Conservation (phyloP, 2,888 invertebrate genomes). For the Orthonychiurus folsomi region DNA sequence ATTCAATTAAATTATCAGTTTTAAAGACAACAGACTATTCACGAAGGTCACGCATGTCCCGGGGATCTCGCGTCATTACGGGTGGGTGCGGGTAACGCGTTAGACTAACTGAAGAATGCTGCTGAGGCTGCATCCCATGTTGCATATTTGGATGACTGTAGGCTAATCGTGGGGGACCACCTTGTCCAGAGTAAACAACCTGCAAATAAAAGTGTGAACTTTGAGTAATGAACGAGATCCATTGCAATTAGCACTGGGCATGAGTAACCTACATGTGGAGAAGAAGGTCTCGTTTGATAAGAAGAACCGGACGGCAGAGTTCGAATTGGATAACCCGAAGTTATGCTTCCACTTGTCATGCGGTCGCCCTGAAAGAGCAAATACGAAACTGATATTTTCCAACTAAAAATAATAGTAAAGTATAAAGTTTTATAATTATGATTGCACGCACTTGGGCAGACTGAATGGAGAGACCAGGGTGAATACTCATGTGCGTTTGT, state of each 20-base stretch:
- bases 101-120: slow-evolving; percentile 18
- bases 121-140: slow-evolving; percentile 23
- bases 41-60: not conserved
- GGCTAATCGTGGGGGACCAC: slow-evolving; percentile 23
- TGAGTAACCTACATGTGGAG: slow-evolving; percentile 38
- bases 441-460: slow-evolving; percentile 18
- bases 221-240: not conserved
- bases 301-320: slow-evolving; percentile 48
- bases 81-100: slow-evolving; percentile 30
- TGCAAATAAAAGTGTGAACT: no score
- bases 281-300: slow-evolving; percentile 28
- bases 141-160: slow-evolving; percentile 26
- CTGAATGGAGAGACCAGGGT: slow-evolving; percentile 31
- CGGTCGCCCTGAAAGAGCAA: slow-evolving; percentile 42
- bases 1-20: no score
- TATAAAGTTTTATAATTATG: not conserved
- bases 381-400: not conserved
- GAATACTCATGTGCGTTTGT: slow-evolving; percentile 27
- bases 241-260: no score
- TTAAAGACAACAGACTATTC: no score
- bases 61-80: slow-evolving; percentile 26
- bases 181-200: slow-evolving; percentile 27
- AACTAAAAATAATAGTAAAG: not conserved
- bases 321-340: slow-evolving; percentile 71
- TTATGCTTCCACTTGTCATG: slow-evolving; percentile 67